Conservation (phyloP, 2,888 invertebrate genomes). For the Atrina japonica region DNA sequence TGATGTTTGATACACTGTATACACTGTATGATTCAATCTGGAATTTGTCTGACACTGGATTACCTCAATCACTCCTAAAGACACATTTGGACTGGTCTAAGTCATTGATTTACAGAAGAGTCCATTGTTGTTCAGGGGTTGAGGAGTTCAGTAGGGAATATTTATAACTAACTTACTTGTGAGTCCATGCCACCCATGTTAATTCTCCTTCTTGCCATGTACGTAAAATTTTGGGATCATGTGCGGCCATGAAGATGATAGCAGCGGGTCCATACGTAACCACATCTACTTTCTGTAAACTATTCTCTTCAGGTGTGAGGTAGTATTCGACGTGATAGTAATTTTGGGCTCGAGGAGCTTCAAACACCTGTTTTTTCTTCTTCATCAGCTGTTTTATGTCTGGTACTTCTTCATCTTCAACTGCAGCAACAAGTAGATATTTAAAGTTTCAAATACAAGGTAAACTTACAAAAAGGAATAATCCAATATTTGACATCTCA, state of each 20-base stretch:
- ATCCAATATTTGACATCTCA: no score
- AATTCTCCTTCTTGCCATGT: conserved; percentile 79
- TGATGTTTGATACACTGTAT: no score
- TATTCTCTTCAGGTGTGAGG: conserved; percentile 75
- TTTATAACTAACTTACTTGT: conserved; percentile 74
- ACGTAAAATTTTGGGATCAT: conserved; percentile 76
- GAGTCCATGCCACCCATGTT: conserved; percentile 80
- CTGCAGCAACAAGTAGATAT: conserved; percentile 3
- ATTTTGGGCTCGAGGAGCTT: conserved; percentile 76
- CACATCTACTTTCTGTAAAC: conserved; percentile 76
- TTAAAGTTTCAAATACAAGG: no score
- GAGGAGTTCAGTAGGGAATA: no score
- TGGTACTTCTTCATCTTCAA: conserved; percentile 64
- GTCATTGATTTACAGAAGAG: no score
- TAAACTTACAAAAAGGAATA: no score
- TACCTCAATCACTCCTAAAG: no score
- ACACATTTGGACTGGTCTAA: no score
- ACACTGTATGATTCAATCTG: no score
- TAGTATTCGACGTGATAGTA: conserved; percentile 79
- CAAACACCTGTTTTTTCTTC: conserved; percentile 74
- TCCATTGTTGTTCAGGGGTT: no score
- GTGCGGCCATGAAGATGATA: conserved; percentile 74
- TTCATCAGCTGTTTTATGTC: conserved; percentile 66
- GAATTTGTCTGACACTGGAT: no score
- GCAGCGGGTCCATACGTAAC: conserved; percentile 78